Evolutionary conservation across 2,888 invertebrate genomes (phyloP), one percentile per base, ranked within the genome.

Genomic region (Gari tellinella): DNA sequence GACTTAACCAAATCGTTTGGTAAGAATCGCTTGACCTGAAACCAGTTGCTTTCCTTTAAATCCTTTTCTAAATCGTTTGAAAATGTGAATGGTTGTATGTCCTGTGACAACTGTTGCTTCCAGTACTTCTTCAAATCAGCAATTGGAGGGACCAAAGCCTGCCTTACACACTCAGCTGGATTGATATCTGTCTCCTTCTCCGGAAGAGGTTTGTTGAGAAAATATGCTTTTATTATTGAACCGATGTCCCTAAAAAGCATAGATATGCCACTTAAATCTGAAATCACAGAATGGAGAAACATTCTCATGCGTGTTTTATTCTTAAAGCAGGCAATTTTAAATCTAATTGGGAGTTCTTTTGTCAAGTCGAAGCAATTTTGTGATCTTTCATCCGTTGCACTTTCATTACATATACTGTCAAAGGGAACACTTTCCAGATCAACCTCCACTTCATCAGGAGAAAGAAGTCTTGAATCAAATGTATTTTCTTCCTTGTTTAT

Each of bases 171-270:
- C 3, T 17, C 38, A 15, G 49, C 5, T 19, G 49, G 38, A 38
- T 60, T 23, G 4, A 49, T 10, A 7, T 19, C 23, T 1, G 19
- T 14, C 1, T 25, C 14, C 23, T 23, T 25, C 3, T n/a, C 12
- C 17, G 55, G 55, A 17, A 56, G 19, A n/a, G 40, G 23, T 1
- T 45, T 40, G 21, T 41, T 25, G 23, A 2, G 40, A 5, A 21
- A 8, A 41, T 14, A 41, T 8, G 55, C 19, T 4, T 19, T n/a
- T 4, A 15, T 3, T 10, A 43, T 41, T 8, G 7, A 8, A 2
- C 21, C 41, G 12, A 56, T 15, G 41, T 56, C 55, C 21, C 17
- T 48, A 40, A 45, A 60, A 2, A 60, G 19, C 14, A 60, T 23
- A 19, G 60, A 48, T 10, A 48, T 10, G 2, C 48, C 46, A 15